phyloP scores from a whole-genome alignment of 1,140 invertebrate species.

The Apis cerana region DNA sequence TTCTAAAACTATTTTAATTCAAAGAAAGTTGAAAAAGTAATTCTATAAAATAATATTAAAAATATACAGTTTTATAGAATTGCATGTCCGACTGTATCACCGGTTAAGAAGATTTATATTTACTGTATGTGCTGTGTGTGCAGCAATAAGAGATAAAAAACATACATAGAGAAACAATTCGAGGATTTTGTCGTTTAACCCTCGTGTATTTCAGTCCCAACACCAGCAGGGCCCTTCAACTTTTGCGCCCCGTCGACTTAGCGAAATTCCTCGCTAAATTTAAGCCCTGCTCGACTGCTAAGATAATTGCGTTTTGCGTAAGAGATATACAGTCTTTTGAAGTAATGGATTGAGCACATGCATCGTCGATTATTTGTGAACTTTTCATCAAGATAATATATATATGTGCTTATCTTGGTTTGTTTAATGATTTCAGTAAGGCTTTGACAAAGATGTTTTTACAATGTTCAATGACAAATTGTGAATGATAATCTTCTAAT shows the following conservation, averaged over 20 bases:
- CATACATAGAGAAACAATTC: constrained; percentile 39
- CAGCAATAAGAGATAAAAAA: not conserved
- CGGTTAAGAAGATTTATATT: constrained; percentile 38
- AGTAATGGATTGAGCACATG: constrained; percentile 14
- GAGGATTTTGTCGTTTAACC: constrained; percentile 17
- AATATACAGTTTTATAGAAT: not conserved
- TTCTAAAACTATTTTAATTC: no score
- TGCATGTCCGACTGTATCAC: constrained; percentile 39
- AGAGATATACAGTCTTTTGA: constrained; percentile 16
- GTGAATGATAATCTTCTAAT: not conserved
- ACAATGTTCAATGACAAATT: not conserved
- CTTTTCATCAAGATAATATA: not conserved
- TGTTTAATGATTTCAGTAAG: not conserved
- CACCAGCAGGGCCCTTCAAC: constrained; percentile 17
- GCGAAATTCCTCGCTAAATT: constrained; percentile 54
- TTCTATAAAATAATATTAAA: not conserved
- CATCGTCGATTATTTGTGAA: not conserved
- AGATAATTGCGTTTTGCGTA: constrained; percentile 39
- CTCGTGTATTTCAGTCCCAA: constrained; percentile 51
- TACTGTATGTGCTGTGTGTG: not conserved
- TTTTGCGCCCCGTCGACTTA: constrained; percentile 34
- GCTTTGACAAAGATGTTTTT: not conserved
- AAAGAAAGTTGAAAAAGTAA: no score
- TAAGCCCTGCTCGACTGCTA: constrained; percentile 25
- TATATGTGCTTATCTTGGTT: not conserved